These are phyloP conservation scores for Thinocorus orbignyianus DNA, from an alignment of 2,113 vertebrate species.

Conservation along the genomic window DNA sequence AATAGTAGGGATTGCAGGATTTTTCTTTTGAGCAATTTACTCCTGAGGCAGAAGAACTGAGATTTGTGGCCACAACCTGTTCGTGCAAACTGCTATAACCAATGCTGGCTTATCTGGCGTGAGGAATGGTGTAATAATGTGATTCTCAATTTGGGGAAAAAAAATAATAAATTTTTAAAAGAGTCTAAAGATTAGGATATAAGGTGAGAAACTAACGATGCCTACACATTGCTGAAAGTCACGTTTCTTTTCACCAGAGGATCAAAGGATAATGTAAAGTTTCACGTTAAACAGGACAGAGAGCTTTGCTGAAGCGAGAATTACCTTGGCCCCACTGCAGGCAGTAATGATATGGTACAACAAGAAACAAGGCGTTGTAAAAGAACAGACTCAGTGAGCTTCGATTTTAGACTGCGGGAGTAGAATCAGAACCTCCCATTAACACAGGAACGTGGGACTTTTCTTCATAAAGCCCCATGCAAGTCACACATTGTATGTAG, in stretches of 20 bases:
- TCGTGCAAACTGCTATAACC: neutral
- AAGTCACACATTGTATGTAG: rapidly evolving
- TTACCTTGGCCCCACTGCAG: neutral
- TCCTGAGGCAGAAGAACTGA: neutral
- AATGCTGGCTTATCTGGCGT: neutral
- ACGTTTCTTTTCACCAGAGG: neutral
- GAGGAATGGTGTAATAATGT: neutral
- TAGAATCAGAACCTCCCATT: neutral
- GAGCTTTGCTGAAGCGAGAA: neutral
- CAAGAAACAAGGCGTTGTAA: neutral
- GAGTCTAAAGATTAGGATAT: neutral
- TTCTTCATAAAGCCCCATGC: neutral
- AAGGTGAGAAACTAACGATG: neutral
- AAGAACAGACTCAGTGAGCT: neutral
- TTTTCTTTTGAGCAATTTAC: neutral
- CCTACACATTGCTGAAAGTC: neutral
- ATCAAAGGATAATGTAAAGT: neutral
- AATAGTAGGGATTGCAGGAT: neutral
- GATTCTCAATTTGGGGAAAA: neutral
- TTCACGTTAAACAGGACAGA: neutral
- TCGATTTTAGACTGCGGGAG: neutral
- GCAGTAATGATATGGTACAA: neutral
- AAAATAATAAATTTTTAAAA: neutral
- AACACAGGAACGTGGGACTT: neutral
- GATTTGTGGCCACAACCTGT: neutral